Percentiles rank a stretch among this genome's conserved stretches.
phyloP scores from a whole-genome alignment of 2,113 vertebrate genomes.

The Mustelus asterias region DNA sequence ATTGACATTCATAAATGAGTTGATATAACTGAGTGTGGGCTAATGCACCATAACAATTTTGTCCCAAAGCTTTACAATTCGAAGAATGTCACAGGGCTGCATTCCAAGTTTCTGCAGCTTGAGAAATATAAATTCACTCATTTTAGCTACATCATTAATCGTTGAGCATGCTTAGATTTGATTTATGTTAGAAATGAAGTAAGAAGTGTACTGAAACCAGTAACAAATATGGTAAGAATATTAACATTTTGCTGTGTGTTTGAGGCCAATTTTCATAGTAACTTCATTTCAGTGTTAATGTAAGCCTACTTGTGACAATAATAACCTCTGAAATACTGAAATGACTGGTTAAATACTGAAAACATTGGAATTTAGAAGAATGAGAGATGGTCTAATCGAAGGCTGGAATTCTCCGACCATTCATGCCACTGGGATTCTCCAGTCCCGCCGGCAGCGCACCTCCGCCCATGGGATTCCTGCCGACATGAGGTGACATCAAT shows the following conservation, averaged over 20 bases:
- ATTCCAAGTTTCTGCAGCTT: background rate
- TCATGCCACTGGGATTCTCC: too few species aligned
- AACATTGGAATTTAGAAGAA: too few species aligned
- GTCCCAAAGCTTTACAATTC: background rate
- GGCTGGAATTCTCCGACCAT: too few species aligned
- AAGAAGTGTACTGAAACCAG: background rate
- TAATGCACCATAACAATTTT: slow-evolving; percentile 8
- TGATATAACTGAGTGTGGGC: background rate
- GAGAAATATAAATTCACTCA: background rate
- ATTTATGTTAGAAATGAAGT: background rate
- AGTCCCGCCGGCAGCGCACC: too few species aligned
- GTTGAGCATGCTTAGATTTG: background rate
- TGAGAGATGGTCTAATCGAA: too few species aligned
- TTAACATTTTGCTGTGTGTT: background rate
- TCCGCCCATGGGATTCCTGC: too few species aligned
- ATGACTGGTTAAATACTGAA: background rate
- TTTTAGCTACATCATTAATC: background rate
- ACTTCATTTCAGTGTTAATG: too few species aligned
- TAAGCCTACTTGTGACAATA: too few species aligned
- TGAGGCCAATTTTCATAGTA: too few species aligned
- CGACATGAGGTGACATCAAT: too few species aligned
- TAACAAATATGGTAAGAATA: background rate
- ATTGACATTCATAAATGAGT: background rate
- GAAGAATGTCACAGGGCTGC: background rate
- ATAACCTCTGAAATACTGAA: background rate